A percentile compares a stretch with the other conserved stretches of the same genome.
Evolutionary conservation across 2,888 invertebrate species (phyloP).

Genomic region (Urechis unicinctus): DNA sequence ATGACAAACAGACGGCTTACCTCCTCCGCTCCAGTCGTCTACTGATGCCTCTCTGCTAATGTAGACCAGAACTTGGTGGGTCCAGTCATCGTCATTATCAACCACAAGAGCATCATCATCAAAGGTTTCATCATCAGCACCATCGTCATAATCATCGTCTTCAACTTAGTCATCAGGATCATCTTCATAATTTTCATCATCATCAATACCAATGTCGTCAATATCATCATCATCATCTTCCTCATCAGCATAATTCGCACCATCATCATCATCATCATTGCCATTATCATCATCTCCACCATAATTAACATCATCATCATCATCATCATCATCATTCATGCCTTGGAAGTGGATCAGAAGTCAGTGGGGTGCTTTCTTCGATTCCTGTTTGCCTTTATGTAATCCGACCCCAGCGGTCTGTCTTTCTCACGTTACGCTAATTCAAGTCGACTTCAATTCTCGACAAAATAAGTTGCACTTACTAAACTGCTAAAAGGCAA

Average conservation of each 20-base stretch:
- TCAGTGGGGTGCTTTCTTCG: too few species aligned
- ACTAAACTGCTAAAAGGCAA: too few species aligned
- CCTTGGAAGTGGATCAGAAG: too few species aligned
- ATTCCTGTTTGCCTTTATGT: too few species aligned
- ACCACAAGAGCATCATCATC: background rate
- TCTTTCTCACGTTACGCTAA: too few species aligned
- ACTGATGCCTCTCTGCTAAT: too few species aligned
- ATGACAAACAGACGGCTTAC: too few species aligned
- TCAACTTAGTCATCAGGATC: constrained; percentile 1
- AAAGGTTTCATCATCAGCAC: background rate
- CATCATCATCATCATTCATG: background rate
- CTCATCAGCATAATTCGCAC: constrained; percentile 3
- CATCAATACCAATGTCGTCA: background rate
- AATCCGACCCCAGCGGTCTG: too few species aligned
- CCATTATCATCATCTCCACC: constrained; percentile 7
- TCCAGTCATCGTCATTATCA: background rate
- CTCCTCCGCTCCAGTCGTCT: too few species aligned
- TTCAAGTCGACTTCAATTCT: too few species aligned
- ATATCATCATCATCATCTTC: constrained; percentile 4
- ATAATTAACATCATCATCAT: constrained; percentile 4
- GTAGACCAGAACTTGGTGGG: too few species aligned
- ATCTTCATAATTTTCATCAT: constrained; percentile 3
- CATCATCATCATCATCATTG: constrained; percentile 5
- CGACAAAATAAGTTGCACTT: too few species aligned
- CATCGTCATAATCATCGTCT: background rate